phyloP scores from a whole-genome alignment of 2,888 invertebrate species.

The Chelonus formosanus region DNA sequence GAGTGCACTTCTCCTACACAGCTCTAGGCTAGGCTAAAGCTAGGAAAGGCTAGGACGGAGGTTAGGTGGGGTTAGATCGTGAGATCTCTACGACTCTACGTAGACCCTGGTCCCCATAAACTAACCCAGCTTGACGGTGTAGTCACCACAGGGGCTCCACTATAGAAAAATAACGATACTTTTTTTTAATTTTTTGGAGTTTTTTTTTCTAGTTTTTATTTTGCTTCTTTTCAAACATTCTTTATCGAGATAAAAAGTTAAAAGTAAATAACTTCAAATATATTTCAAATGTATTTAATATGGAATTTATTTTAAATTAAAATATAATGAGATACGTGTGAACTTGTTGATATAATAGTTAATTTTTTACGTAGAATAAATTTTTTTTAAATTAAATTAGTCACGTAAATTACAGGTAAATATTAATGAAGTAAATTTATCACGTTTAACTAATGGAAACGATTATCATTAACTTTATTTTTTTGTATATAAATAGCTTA shows the following conservation, averaged over 20 bases:
- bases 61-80: slow-evolving; percentile 61
- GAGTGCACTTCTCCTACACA: slow-evolving; percentile 63
- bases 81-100: slow-evolving; percentile 54
- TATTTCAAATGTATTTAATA: too few relatives aligned
- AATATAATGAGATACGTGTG: too few relatives aligned
- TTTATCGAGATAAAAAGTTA: not conserved
- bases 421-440: too few relatives aligned
- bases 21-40: slow-evolving; percentile 60
- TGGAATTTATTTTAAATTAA: too few relatives aligned
- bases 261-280: too few relatives aligned
- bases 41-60: slow-evolving; percentile 56
- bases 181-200: slow-evolving; percentile 15
- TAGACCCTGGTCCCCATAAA: slow-evolving; percentile 59
- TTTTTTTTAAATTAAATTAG: too few relatives aligned
- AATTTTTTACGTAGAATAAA: too few relatives aligned
- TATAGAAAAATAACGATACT: slow-evolving; percentile 31
- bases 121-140: slow-evolving; percentile 53
- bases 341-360: too few relatives aligned
- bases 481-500: too few relatives aligned
- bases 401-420: too few relatives aligned
- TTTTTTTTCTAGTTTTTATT: slow-evolving; percentile 20
- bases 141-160: slow-evolving; percentile 48
- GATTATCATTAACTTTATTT: too few relatives aligned
- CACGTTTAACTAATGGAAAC: too few relatives aligned
- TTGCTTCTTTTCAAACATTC: slow-evolving; percentile 6